These are phyloP conservation scores for Cyanoramphus novaezelandiae DNA, from an alignment of 2,113 vertebrate genomes.

Conservation along the genomic window DNA sequence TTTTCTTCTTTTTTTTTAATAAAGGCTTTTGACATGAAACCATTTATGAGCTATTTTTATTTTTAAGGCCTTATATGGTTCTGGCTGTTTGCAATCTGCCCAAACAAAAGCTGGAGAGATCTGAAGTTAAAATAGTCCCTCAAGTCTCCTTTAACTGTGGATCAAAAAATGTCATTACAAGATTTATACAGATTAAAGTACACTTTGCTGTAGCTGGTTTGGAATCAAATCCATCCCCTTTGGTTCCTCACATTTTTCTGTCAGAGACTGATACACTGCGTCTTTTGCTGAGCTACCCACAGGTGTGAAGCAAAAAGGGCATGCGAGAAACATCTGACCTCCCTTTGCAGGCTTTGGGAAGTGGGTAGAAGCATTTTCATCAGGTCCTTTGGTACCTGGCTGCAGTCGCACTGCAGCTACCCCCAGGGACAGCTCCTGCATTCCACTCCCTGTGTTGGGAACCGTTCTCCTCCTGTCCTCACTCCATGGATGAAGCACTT, in stretches of 20 bases:
- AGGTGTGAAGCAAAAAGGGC: background rate
- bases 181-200: constrained; percentile 29
- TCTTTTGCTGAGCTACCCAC: background rate
- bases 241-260: background rate
- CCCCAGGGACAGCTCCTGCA: background rate
- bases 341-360: background rate
- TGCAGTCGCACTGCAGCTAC: background rate
- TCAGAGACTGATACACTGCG: background rate
- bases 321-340: background rate
- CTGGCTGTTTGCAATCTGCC: constrained; percentile 5
- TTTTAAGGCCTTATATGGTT: constrained; percentile 47
- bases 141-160: constrained; percentile 16
- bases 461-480: background rate
- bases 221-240: constrained; percentile 8
- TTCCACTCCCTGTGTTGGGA: accelerated
- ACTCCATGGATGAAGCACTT: background rate
- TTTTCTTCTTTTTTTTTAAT: background rate
- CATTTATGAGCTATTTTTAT: background rate
- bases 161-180: constrained; percentile 35
- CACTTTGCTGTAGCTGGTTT: background rate
- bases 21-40: background rate
- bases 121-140: constrained; percentile 31
- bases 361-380: background rate
- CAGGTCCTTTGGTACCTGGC: background rate
- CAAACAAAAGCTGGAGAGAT: constrained; percentile 53